phyloP scores from a whole-genome alignment of 1,140 invertebrate species.

The Lethrus apterus region DNA sequence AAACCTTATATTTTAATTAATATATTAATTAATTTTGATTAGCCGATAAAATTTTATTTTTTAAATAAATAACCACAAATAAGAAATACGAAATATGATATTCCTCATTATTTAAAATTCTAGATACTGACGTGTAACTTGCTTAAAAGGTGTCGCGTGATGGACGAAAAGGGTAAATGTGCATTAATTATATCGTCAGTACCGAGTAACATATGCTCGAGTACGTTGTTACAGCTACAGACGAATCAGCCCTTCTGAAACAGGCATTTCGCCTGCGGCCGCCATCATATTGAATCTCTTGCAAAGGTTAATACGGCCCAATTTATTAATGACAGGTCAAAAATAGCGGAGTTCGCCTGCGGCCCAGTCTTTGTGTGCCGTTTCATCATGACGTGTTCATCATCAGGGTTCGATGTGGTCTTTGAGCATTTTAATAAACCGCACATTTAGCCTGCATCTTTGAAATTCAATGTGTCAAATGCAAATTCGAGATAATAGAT shows the following conservation, averaged over 20 bases:
- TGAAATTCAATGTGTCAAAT: slow-evolving; percentile 12
- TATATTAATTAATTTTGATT: no score
- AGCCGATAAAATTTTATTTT: no score
- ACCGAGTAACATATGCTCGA: no score
- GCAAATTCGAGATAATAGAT: no score
- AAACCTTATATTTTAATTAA: no score
- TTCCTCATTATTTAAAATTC: no score
- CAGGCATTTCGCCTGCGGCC: slow-evolving; percentile 11
- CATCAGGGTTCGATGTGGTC: slow-evolving; percentile 21
- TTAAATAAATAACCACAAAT: no score
- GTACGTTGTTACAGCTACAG: slow-evolving; percentile 14
- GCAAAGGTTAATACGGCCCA: slow-evolving; percentile 31
- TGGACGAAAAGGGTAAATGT: no score
- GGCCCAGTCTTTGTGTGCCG: slow-evolving; percentile 27
- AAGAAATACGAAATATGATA: no score
- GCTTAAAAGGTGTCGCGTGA: no score
- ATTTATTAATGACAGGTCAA: slow-evolving; percentile 34
- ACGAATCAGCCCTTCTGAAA: slow-evolving; percentile 14
- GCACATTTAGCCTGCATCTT: slow-evolving; percentile 2
- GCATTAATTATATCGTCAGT: no score
- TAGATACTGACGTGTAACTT: no score
- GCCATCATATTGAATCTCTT: slow-evolving; percentile 22
- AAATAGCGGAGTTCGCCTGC: slow-evolving; percentile 25
- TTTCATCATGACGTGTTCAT: slow-evolving; percentile 23
- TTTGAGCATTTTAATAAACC: slow-evolving; percentile 21